Conservation (phyloP, 2,888 invertebrate genomes). For the Diaprepes abbreviatus region DNA sequence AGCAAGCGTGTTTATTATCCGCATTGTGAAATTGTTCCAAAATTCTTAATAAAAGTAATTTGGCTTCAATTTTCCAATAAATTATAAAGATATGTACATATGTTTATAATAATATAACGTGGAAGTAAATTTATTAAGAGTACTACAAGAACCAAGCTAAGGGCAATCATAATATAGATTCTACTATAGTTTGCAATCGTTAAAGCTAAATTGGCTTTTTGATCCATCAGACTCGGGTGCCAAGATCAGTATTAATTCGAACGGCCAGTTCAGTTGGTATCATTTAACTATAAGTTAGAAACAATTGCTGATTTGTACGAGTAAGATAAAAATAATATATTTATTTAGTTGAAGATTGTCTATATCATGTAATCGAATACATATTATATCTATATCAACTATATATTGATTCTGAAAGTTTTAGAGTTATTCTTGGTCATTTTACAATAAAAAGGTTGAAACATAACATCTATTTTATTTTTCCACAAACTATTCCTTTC, state of each 20-base stretch:
- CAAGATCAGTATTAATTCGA: constrained; percentile 66
- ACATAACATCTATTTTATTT: constrained; percentile 36
- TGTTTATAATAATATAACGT: neutral
- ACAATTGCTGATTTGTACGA: constrained; percentile 55
- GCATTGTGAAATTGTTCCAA: too few species aligned
- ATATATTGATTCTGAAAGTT: constrained; percentile 69
- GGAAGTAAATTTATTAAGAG: neutral
- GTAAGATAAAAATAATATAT: constrained; percentile 54
- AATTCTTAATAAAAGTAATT: too few species aligned
- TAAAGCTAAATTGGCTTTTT: constrained; percentile 52
- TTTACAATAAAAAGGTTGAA: constrained; percentile 75
- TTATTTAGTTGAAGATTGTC: constrained; percentile 60
- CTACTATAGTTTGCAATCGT: constrained; percentile 26
- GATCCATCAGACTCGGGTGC: constrained; percentile 60
- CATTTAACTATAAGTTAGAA: constrained; percentile 47
- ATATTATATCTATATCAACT: constrained; percentile 67
- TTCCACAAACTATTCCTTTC: too few species aligned
- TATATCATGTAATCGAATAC: constrained; percentile 67
- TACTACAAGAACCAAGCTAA: constrained; percentile 44
- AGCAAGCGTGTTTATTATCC: too few species aligned
- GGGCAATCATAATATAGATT: constrained; percentile 43
- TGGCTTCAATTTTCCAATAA: neutral
- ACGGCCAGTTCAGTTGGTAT: constrained; percentile 65
- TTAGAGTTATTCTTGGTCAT: constrained; percentile 81
- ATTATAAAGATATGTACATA: constrained; percentile 2